Evolutionary conservation across 2,888 invertebrate genomes (phyloP), one percentile per base, ranked within the genome.

Genomic region (Drosophila nigritarsus): DNA sequence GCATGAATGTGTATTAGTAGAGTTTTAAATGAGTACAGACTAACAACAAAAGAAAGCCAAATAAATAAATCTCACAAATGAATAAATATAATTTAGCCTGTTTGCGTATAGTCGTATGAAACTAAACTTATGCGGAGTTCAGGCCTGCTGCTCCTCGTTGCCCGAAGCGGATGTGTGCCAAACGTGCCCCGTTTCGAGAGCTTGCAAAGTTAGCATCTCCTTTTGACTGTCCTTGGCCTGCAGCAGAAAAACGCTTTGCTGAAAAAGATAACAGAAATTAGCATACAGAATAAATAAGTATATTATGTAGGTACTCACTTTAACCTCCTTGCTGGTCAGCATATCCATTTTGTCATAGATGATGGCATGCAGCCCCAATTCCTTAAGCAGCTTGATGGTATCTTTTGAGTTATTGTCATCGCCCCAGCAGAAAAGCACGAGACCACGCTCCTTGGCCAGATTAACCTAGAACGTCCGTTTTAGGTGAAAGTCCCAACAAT

Each of bases 351-450:
- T 97, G 93, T 99, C 99, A 91, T 98, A 99, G 91, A 99, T 99
- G 65, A 99, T 97, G 51, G 98, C 99, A 91, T 99, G 98, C 40
- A 99, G 95, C 2, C 98, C 98, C 87, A 98, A 94, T 75, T 96
- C 95, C 92, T 98, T 98, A 38, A 99, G 95, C 91, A 96, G 95
- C 89, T 96, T 95, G 64, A 99, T 97, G 1, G 96, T 97, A 49
- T 96, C 95, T 78, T 96, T 96, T 92, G 97, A 96, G 87, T 98
- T 98, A 92, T 98, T 98, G 89, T 98, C 98, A 87, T 99, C 98
- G 32, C 99, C 99, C 99, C 99, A 99, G 90, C 98, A 98, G 93
- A 99, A 99, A 75, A 98, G 95, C 7, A 98, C 96, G 62, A 99
- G 94, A 15, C 97, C 97, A 20, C 96, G 95, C 84, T 96, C 95